These are phyloP conservation scores for Dendropsophus ebraccatus DNA, from an alignment of 2,113 vertebrate genomes.

Conservation along the genomic window DNA sequence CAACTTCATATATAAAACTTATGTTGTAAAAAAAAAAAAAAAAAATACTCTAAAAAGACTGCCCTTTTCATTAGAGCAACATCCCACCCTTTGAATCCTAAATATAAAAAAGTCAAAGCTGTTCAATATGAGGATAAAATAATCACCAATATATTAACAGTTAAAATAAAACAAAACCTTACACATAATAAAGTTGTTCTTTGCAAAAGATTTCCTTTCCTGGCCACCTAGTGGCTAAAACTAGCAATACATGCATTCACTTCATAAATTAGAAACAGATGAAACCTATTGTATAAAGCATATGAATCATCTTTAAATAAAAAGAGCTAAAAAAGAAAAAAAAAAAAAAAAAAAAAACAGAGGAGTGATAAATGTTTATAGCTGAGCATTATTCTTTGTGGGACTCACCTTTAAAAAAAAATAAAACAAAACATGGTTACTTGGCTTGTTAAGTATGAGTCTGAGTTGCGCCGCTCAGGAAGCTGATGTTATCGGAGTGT, in stretches of 20 bases:
- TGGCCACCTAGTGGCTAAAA: not conserved
- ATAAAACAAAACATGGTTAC: not conserved
- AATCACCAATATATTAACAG: no score
- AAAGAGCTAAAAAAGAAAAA: not conserved
- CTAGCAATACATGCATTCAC: not conserved
- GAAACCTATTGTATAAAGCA: not conserved
- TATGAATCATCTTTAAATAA: conserved; percentile 5
- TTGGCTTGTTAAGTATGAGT: not conserved
- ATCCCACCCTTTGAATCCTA: no score
- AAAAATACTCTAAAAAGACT: no score
- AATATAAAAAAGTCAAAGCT: no score
- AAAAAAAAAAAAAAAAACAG: not conserved
- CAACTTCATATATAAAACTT: no score
- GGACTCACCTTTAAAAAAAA: not conserved
- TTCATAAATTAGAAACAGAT: not conserved
- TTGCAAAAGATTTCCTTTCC: not conserved
- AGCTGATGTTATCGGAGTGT: not conserved
- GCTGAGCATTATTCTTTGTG: not conserved
- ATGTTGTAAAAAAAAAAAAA: no score
- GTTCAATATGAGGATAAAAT: no score
- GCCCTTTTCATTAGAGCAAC: no score
- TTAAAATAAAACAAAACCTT: not conserved
- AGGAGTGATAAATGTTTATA: not conserved
- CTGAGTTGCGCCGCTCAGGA: not conserved
- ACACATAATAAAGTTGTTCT: no score